Percentiles rank a stretch among this genome's conserved stretches.
These are phyloP conservation scores for Epinephelus lanceolatus DNA, from an alignment of 2,113 vertebrate genomes.

Conservation along the genomic window DNA sequence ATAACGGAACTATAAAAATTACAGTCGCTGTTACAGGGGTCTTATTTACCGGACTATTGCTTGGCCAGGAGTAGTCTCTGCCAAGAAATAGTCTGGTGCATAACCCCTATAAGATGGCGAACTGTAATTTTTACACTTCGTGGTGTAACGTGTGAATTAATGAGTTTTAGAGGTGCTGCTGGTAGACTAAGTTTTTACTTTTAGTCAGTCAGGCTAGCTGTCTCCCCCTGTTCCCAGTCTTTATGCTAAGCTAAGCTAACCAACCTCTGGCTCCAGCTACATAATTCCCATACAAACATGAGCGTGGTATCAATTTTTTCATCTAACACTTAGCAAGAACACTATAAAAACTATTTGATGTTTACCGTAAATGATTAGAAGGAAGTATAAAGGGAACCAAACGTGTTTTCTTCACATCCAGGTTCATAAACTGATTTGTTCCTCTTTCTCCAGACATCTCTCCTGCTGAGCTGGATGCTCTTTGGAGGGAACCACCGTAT, in stretches of 20 bases:
- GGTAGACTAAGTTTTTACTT: background rate
- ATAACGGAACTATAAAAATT: background rate
- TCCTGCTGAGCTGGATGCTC: conserved; percentile 85
- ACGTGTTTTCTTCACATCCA: background rate
- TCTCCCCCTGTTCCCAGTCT: background rate
- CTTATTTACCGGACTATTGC: background rate
- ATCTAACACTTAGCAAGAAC: background rate
- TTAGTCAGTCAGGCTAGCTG: background rate
- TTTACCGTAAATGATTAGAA: background rate
- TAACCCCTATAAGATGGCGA: background rate
- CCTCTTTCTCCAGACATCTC: conserved; percentile 77
- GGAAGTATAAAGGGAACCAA: background rate
- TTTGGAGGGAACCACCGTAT: conserved; percentile 84
- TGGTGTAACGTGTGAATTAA: background rate
- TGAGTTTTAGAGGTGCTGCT: background rate
- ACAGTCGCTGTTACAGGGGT: background rate
- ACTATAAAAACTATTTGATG: background rate
- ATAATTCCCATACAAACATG: conserved; percentile 1
- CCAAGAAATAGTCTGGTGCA: background rate
- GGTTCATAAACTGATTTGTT: conserved; percentile 1
- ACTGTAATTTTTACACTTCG: background rate
- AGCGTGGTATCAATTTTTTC: background rate
- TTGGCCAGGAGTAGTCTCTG: background rate
- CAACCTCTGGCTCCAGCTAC: background rate
- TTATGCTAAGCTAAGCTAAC: conserved; percentile 2